Percentiles rank a stretch among this genome's conserved stretches.
phyloP scores from a whole-genome alignment of 2,113 vertebrate species.

The Xiphophorus couchianus region DNA sequence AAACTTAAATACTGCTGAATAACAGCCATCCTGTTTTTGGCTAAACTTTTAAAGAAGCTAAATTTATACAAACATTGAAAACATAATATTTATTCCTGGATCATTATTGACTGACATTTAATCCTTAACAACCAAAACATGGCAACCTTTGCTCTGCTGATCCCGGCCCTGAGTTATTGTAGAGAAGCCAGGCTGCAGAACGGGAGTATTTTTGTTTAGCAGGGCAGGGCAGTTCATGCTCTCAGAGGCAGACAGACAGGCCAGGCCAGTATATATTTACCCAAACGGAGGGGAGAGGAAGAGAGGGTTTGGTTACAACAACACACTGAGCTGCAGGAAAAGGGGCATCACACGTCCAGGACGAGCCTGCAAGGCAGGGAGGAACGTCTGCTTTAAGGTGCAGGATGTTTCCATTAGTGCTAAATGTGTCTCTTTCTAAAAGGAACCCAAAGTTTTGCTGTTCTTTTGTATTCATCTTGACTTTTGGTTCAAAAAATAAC shows the following conservation, averaged over 20 bases:
- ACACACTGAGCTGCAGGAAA: conserved; percentile 24
- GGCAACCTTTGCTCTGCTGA: conserved; percentile 13
- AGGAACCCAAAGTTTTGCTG: too few relatives aligned
- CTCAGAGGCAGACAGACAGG: conserved; percentile 48
- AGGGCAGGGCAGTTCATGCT: conserved; percentile 4
- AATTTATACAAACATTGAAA: background rate
- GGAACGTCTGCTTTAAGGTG: background rate
- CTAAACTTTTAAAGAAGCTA: background rate
- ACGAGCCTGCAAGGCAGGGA: background rate
- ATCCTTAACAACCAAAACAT: background rate
- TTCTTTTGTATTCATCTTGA: too few relatives aligned
- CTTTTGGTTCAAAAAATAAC: too few relatives aligned
- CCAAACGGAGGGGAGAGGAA: conserved; percentile 53
- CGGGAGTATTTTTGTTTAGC: conserved; percentile 24
- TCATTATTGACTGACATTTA: background rate
- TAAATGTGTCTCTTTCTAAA: too few relatives aligned
- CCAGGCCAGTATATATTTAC: conserved; percentile 62
- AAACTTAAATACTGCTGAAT: too few relatives aligned
- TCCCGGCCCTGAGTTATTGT: conserved; percentile 17
- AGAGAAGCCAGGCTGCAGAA: conserved; percentile 23
- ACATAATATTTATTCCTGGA: background rate
- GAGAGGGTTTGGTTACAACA: conserved; percentile 60
- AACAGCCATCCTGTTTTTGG: too few relatives aligned
- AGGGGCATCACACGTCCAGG: background rate
- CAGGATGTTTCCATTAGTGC: too few relatives aligned